Base-by-base conservation (phyloP, 2,888 invertebrate species). In the Malthinus seriepunctatus region DNA sequence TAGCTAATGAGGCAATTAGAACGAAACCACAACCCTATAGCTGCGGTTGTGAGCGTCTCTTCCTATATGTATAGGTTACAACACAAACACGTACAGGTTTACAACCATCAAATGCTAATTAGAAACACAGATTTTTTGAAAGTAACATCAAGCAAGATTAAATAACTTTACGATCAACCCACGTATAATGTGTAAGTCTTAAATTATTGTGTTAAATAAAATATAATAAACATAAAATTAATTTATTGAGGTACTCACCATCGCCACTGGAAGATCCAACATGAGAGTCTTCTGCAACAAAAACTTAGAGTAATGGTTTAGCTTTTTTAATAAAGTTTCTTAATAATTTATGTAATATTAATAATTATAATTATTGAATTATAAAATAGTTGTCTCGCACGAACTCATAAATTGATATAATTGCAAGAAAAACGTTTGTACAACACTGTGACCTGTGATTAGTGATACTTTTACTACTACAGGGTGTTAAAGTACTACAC, bases 191-290 rank as follows among this genome's bases (percentile, higher is more conserved):
- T 42, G 14, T 23, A n/a, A 42, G 39, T 42, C 23, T 42, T 42
- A 42, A 42, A 42, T 42, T 42, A 42, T 42, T 42, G 39, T 42
- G 23, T 23, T 42, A 15, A 23, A 42, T 42, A 42, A 42, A 42
- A 42, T 23, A 23, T 42, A 42, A 42, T 42, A 42, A 42, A 23
- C 23, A 5, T 23, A 23, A 42, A 42, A 42, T 15, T 42, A 42
- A 42, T 42, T 42, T 42, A 42, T 42, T 42, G 23, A 23, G 23
- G 49, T 46, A 76, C 78, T 78, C 65, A 78, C 78, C 78, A 62
- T 78, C 78, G 64, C 78, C 76, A 58, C 77, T 76, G 60, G 77
- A 76, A 56, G 76, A 76, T 60, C 77, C 78, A 51, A 77, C 78
- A 65, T 78, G 78, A 51, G 78, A 77, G 62, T 78, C 78, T 64